Conservation (phyloP, 1,140 invertebrate species). For the Drosophila parabipectinata region DNA sequence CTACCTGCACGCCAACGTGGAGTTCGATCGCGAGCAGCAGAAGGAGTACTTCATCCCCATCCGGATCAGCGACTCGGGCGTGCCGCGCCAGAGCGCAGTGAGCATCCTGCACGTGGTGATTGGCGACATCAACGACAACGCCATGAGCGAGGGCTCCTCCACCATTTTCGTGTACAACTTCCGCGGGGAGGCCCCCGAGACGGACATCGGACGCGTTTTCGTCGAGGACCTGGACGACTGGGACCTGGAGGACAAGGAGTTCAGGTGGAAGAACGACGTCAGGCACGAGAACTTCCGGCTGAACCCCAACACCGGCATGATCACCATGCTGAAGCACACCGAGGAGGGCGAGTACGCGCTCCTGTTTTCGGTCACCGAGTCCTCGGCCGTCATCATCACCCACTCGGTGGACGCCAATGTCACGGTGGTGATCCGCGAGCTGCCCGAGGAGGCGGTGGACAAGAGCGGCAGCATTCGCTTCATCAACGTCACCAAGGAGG, state of each 20-base stretch:
- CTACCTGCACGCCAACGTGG: slow-evolving; percentile 86
- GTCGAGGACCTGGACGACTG: slow-evolving; percentile 96
- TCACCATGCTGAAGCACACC: slow-evolving; percentile 91
- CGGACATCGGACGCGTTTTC: slow-evolving; percentile 94
- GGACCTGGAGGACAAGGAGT: slow-evolving; percentile 95
- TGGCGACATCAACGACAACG: slow-evolving; percentile 95
- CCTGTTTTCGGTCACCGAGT: slow-evolving; percentile 89
- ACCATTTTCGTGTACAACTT: slow-evolving; percentile 97
- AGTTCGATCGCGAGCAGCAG: slow-evolving; percentile 94
- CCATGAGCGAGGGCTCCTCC: slow-evolving; percentile 92
- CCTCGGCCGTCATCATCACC: slow-evolving; percentile 83
- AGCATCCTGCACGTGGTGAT: slow-evolving; percentile 94
- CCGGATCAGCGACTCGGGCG: slow-evolving; percentile 92
- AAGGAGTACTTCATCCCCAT: slow-evolving; percentile 95
- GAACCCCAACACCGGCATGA: slow-evolving; percentile 90
- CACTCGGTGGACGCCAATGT: slow-evolving; percentile 91
- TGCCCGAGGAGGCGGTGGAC: slow-evolving; percentile 94
- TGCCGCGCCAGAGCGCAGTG: slow-evolving; percentile 88
- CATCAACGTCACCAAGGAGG: slow-evolving; percentile 91
- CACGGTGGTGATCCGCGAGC: slow-evolving; percentile 92
- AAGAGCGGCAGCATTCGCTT: slow-evolving; percentile 96
- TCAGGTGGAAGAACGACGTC: slow-evolving; percentile 87
- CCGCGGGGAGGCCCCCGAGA: slow-evolving; percentile 89
- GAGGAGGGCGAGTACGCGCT: slow-evolving; percentile 88
- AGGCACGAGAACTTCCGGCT: slow-evolving; percentile 88